Evolutionary conservation across 2,888 invertebrate species (phyloP).

Genomic region (Drosophila colorata): DNA sequence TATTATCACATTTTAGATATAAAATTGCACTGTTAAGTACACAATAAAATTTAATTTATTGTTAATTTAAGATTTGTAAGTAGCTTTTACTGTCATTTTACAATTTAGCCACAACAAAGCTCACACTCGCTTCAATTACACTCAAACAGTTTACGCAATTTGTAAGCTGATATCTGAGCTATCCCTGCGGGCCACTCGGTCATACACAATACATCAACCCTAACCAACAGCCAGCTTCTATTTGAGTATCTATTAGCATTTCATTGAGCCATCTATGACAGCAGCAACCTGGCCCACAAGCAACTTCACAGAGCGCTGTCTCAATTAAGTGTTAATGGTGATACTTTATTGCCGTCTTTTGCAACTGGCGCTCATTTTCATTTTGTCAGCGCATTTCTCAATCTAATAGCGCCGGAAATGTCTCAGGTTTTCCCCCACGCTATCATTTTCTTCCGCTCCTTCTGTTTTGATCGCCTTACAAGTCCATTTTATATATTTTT

Average conservation of each 20-base stretch:
- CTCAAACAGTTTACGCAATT: constrained; percentile 31
- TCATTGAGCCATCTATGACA: constrained; percentile 47
- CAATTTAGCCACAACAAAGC: not conserved
- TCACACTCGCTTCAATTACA: constrained; percentile 21
- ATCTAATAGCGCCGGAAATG: constrained; percentile 58
- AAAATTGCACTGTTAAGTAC: constrained; percentile 2
- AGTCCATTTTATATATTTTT: constrained; percentile 13
- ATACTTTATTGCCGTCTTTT: constrained; percentile 44
- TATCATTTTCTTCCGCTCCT: constrained; percentile 5
- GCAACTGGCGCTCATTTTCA: constrained; percentile 55
- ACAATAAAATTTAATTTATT: constrained; percentile 17
- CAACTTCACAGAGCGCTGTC: constrained; percentile 12
- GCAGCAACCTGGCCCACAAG: constrained; percentile 15
- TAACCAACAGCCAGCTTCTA: constrained; percentile 1
- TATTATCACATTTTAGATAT: not conserved
- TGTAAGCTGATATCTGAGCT: constrained; percentile 35
- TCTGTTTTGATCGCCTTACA: constrained; percentile 25
- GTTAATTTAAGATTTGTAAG: constrained; percentile 5
- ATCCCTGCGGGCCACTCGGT: constrained; percentile 10
- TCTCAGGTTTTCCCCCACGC: constrained; percentile 31
- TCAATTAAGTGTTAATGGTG: constrained; percentile 61
- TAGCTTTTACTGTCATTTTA: constrained; percentile 2
- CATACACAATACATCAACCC: constrained; percentile 31
- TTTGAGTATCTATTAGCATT: constrained; percentile 46
- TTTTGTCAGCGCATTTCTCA: constrained; percentile 51